These are phyloP conservation scores for Alentia gelatinosa DNA, from an alignment of 2,888 invertebrate species.

Conservation along the genomic window DNA sequence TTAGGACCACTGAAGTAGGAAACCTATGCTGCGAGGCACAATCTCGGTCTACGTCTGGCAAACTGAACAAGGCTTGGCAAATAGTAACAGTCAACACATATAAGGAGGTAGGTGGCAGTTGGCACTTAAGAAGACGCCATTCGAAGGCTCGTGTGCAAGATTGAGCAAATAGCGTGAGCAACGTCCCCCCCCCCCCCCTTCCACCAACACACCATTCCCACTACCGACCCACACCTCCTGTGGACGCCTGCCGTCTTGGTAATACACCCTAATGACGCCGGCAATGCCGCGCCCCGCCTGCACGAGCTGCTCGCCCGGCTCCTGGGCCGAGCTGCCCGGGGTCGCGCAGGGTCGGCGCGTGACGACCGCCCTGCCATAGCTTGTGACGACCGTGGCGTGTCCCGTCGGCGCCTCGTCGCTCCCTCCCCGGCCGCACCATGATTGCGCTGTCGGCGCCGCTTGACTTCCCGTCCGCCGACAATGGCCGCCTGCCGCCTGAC, in stretches of 20 bases:
- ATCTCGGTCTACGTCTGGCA: too few relatives aligned
- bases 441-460: slow-evolving; percentile 7
- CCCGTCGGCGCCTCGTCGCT: background rate
- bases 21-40: too few relatives aligned
- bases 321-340: background rate
- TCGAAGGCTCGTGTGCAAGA: background rate
- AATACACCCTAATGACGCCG: background rate
- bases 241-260: background rate
- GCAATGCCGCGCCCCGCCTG: background rate
- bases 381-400: background rate
- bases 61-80: background rate
- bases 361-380: background rate
- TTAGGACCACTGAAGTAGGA: too few relatives aligned
- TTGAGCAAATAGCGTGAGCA: background rate
- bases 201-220: too few relatives aligned
- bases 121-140: background rate
- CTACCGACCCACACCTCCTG: too few relatives aligned
- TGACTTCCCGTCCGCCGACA: background rate
- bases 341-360: background rate
- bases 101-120: background rate
- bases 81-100: background rate
- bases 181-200: background rate
- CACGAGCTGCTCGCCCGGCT: background rate
- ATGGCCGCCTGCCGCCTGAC: background rate
- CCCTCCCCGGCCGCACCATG: background rate